phyloP scores from a whole-genome alignment of 2,888 invertebrate species.

The Drosophila barbarae region DNA sequence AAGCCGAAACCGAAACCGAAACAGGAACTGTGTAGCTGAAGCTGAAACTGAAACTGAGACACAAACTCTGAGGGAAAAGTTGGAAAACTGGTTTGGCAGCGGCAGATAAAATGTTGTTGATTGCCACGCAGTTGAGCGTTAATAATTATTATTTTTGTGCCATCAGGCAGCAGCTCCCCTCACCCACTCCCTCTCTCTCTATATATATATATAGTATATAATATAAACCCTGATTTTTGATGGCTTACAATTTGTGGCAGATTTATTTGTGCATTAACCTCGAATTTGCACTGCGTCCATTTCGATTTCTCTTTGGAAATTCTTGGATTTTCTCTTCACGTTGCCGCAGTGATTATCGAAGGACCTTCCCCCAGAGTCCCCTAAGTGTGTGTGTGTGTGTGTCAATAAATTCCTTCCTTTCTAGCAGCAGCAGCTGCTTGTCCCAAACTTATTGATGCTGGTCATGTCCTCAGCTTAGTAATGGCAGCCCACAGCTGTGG shows the following conservation, averaged over 20 bases:
- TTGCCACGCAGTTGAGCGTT: conserved; percentile 71
- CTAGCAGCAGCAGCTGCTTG: conserved; percentile 45
- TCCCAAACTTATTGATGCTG: conserved; percentile 65
- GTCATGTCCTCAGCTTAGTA: conserved; percentile 57
- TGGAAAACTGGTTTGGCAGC: conserved; percentile 43
- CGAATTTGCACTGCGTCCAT: conserved; percentile 63
- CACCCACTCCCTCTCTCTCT: neutral
- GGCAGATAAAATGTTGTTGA: conserved; percentile 70
- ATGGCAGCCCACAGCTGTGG: conserved; percentile 49
- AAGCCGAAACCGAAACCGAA: conserved; percentile 16
- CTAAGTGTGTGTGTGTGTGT: conserved; percentile 19
- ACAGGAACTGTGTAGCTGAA: conserved; percentile 13
- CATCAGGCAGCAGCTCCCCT: conserved; percentile 1
- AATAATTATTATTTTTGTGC: conserved; percentile 60
- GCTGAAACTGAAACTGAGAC: conserved; percentile 24
- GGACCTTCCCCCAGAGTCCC: conserved; percentile 4
- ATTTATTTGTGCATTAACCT: conserved; percentile 71
- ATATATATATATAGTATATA: neutral
- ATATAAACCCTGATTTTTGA: conserved; percentile 53
- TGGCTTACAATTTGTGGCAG: conserved; percentile 69
- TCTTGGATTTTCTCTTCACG: conserved; percentile 23
- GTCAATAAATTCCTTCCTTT: conserved; percentile 65
- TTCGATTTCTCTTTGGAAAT: conserved; percentile 45
- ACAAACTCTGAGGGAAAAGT: conserved; percentile 26
- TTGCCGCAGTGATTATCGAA: conserved; percentile 58